Percentiles rank a stretch among this genome's conserved stretches.
phyloP scores from a whole-genome alignment of 2,888 invertebrate species.

The Lacanobia wlatinum region DNA sequence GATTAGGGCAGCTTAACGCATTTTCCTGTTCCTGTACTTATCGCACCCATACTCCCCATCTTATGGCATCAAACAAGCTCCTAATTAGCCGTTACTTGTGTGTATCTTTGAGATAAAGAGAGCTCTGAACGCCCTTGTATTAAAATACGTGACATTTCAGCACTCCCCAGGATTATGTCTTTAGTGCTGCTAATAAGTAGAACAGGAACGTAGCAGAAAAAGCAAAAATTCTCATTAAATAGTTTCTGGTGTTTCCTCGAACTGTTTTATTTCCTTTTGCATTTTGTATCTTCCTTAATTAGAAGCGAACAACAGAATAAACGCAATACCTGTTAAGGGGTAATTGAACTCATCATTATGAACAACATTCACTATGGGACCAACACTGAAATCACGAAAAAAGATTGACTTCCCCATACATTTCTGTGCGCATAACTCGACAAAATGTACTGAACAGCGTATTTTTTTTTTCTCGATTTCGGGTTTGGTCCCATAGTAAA shows the following conservation, averaged over 20 bases:
- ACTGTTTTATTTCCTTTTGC: slow-evolving; percentile 19
- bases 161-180: slow-evolving; percentile 30
- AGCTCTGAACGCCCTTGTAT: slow-evolving; percentile 10
- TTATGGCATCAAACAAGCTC: slow-evolving; percentile 5
- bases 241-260: not conserved
- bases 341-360: no score
- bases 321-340: no score
- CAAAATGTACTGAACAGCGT: no score
- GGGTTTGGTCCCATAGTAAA: no score
- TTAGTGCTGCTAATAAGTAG: slow-evolving; percentile 12
- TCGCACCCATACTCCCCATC: slow-evolving; percentile 1
- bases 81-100: slow-evolving; percentile 33
- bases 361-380: no score
- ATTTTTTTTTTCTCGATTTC: no score
- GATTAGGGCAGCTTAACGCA: slow-evolving; percentile 2
- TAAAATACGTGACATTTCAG: slow-evolving; percentile 33
- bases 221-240: slow-evolving; percentile 9
- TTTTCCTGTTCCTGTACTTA: slow-evolving; percentile 29
- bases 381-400: no score
- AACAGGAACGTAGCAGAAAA: not conserved
- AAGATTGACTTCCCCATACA: no score
- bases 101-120: slow-evolving; percentile 29
- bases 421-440: no score
- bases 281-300: slow-evolving; percentile 26
- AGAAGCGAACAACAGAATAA: no score